phyloP scores from a whole-genome alignment of 2,888 invertebrate species.

The Ormia ochracea region DNA sequence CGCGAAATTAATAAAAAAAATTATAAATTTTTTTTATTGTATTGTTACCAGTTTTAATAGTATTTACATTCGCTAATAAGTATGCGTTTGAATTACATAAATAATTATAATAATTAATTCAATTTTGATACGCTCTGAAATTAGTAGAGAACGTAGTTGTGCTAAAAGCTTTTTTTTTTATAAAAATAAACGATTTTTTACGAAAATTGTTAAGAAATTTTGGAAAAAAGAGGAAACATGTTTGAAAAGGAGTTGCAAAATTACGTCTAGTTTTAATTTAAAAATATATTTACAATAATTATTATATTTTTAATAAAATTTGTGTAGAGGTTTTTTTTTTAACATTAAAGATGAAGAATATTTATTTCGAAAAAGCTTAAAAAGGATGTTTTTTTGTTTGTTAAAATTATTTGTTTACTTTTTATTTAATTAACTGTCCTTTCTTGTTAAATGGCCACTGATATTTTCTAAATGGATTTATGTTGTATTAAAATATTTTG shows the following conservation, averaged over 20 bases:
- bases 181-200: too few relatives aligned
- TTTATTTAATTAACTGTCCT: slow-evolving; percentile 13
- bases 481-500: slow-evolving; percentile 72
- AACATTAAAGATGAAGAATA: background rate
- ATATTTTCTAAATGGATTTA: slow-evolving; percentile 24
- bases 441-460: slow-evolving; percentile 64
- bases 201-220: too few relatives aligned
- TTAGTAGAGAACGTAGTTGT: too few relatives aligned
- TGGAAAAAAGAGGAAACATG: slow-evolving; percentile 17
- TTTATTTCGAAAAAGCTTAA: background rate
- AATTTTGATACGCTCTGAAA: too few relatives aligned
- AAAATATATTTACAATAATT: slow-evolving; percentile 12
- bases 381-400: slow-evolving; percentile 16
- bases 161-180: too few relatives aligned
- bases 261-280: background rate
- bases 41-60: too few relatives aligned
- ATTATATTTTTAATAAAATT: too few relatives aligned
- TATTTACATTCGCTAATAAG: too few relatives aligned
- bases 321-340: slow-evolving; percentile 7
- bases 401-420: slow-evolving; percentile 32
- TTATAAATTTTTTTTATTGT: too few relatives aligned
- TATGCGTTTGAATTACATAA: too few relatives aligned
- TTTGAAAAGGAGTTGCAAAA: background rate
- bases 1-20: too few relatives aligned
- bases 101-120: too few relatives aligned